Percentiles rank a stretch among this genome's conserved stretches.
Evolutionary conservation across 2,888 invertebrate species (phyloP).

Genomic region (Erynnis tages): DNA sequence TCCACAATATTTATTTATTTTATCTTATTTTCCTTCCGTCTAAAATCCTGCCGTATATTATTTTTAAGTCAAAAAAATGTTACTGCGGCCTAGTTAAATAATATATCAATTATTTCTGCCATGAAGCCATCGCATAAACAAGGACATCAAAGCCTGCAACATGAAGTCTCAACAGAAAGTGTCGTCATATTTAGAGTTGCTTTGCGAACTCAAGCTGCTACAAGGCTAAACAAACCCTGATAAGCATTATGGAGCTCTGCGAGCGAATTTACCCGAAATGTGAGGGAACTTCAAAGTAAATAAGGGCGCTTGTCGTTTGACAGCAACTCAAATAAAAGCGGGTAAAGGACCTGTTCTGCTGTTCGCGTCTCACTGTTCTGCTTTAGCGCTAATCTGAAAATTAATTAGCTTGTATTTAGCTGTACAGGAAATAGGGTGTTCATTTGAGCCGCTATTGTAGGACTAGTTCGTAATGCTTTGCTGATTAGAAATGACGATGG

Average conservation of each 20-base stretch:
- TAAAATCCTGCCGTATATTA: too few relatives aligned
- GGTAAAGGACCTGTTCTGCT: conserved; percentile 4
- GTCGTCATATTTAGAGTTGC: neutral
- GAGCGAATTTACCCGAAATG: conserved; percentile 17
- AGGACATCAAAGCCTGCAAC: too few relatives aligned
- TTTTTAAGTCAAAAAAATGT: too few relatives aligned
- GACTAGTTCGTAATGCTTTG: too few relatives aligned
- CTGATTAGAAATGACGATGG: too few relatives aligned
- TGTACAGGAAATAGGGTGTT: neutral
- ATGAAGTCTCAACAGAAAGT: neutral
- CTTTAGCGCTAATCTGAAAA: neutral
- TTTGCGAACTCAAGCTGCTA: neutral
- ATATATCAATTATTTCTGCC: too few relatives aligned
- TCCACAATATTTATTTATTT: too few relatives aligned
- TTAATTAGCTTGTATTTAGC: neutral
- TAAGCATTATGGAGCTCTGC: neutral
- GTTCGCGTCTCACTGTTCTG: neutral
- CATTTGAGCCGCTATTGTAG: too few relatives aligned
- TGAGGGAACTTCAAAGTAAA: conserved; percentile 14
- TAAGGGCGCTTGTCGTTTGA: conserved; percentile 18
- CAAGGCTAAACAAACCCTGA: conserved; percentile 2
- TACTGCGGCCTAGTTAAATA: too few relatives aligned
- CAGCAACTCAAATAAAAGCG: conserved; percentile 37
- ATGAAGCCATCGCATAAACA: neutral
- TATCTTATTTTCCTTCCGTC: too few relatives aligned